Evolutionary conservation across 2,888 invertebrate genomes (phyloP).

Genomic region (Scrobipalpa costella): DNA sequence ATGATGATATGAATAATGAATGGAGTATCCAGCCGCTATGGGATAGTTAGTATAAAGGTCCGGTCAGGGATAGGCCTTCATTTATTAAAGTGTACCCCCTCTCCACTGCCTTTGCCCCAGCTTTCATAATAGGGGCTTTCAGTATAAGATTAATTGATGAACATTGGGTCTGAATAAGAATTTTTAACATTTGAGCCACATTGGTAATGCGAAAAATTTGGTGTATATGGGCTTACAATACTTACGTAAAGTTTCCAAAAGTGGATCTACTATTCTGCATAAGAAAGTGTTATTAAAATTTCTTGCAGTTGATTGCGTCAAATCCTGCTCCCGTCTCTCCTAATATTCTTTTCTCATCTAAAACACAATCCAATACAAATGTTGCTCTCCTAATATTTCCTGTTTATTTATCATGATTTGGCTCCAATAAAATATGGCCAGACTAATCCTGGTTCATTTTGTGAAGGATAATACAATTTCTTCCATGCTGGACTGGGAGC

Average conservation of each 20-base stretch:
- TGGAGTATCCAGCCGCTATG: conserved; percentile 30
- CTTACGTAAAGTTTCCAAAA: too few relatives aligned
- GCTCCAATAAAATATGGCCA: neutral
- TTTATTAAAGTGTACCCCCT: conserved; percentile 11
- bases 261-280: too few relatives aligned
- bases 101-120: neutral
- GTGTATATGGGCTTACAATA: neutral
- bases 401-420: neutral
- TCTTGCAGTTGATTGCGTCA: too few relatives aligned
- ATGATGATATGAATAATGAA: too few relatives aligned
- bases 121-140: conserved; percentile 38
- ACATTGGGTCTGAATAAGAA: conserved; percentile 32
- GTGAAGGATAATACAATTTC: neutral
- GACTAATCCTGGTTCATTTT: neutral
- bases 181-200: neutral
- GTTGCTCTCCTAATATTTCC: neutral
- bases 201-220: neutral
- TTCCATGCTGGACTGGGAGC: too few relatives aligned
- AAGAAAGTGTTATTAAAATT: too few relatives aligned
- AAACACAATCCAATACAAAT: too few relatives aligned
- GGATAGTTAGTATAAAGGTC: conserved; percentile 19
- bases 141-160: conserved; percentile 57
- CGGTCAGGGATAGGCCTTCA: conserved; percentile 17
- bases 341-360: too few relatives aligned
- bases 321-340: too few relatives aligned